phyloP scores from a whole-genome alignment of 2,888 invertebrate species.

The Diarsia rubi region DNA sequence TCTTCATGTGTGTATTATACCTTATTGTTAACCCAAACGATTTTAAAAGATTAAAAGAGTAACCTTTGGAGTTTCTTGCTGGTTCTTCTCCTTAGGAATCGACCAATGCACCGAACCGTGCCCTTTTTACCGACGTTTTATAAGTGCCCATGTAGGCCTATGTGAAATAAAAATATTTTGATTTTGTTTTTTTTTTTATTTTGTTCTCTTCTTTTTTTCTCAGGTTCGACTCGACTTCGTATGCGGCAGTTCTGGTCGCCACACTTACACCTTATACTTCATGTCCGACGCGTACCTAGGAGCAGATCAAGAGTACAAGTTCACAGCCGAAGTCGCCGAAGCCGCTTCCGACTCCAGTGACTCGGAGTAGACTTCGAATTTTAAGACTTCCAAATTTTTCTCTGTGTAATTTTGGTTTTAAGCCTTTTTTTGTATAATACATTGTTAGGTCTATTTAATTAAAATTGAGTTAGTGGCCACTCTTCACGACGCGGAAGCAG shows the following conservation, averaged over 20 bases:
- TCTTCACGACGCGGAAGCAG: not conserved
- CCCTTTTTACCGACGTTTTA: no score
- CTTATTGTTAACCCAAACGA: no score
- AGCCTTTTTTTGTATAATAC: no score
- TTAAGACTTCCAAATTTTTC: not conserved
- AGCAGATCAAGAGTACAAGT: slow-evolving; percentile 99
- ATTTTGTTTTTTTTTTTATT: no score
- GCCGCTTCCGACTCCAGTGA: slow-evolving; percentile 78
- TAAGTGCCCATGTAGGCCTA: no score
- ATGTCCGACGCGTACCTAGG: slow-evolving; percentile 99
- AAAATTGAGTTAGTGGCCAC: not conserved
- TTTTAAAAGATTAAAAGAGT: no score
- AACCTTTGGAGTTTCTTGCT: no score
- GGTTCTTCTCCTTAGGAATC: no score
- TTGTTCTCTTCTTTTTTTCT: not conserved
- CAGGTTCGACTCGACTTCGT: slow-evolving; percentile 96
- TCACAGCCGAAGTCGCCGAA: slow-evolving; percentile 95
- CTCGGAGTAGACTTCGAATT: slow-evolving; percentile 63
- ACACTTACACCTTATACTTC: slow-evolving; percentile 98
- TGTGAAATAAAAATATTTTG: no score
- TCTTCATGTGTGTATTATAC: no score
- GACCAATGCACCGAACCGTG: no score
- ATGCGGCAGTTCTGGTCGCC: slow-evolving; percentile 96
- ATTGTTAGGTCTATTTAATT: not conserved
- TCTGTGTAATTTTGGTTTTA: not conserved